Conservation (phyloP, 1,140 invertebrate species). For the Zaprionus nigranus region DNA sequence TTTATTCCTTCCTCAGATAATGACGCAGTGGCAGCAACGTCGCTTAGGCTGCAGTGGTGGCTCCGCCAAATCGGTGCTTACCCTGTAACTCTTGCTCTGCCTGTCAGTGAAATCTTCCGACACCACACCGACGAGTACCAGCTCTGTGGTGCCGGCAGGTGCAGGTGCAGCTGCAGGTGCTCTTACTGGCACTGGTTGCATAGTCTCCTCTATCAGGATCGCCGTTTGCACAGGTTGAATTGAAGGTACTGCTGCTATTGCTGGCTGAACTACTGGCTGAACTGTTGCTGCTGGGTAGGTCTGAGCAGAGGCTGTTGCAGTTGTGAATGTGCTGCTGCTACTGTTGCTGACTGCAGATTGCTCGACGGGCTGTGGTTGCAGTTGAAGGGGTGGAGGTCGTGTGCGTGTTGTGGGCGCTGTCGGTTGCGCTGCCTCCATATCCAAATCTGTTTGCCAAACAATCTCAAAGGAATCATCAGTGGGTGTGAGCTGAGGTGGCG, state of each 20-base stretch:
- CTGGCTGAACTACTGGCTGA: conserved; percentile 6
- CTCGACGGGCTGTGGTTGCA: not conserved
- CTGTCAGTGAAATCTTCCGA: conserved; percentile 26
- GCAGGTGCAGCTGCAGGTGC: not conserved
- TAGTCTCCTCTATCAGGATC: conserved; percentile 12
- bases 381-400: not conserved
- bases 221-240: conserved; percentile 8
- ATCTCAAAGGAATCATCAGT: conserved; percentile 37
- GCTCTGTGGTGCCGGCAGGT: not conserved
- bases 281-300: not conserved
- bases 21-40: conserved; percentile 32
- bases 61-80: conserved; percentile 31
- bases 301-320: not conserved
- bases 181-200: not conserved
- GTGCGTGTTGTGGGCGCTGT: conserved; percentile 2
- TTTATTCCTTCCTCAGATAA: conserved; percentile 1
- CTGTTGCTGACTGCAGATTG: conserved; percentile 6
- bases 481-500: conserved; percentile 59
- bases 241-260: not conserved
- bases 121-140: conserved; percentile 23
- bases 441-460: conserved; percentile 36
- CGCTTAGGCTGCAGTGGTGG: conserved; percentile 8
- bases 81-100: conserved; percentile 33
- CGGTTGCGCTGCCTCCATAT: conserved; percentile 29
- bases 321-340: not conserved